Percentiles rank a stretch among this genome's conserved stretches.
Conservation (phyloP, 2,113 vertebrate species). For the Rallus limicola region DNA sequence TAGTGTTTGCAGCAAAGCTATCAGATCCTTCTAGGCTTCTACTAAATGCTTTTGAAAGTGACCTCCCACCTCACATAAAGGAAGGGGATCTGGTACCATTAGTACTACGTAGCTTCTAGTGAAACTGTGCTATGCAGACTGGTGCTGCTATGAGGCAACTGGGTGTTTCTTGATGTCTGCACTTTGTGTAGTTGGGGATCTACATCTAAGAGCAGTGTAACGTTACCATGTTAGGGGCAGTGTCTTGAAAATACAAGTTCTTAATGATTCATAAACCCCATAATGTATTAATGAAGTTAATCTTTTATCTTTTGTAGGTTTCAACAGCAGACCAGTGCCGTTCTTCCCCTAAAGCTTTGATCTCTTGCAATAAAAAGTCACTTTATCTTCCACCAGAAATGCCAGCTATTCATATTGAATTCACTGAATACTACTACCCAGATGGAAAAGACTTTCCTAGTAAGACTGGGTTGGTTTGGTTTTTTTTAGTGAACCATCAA, state of each 20-base stretch:
- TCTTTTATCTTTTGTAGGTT: constrained; percentile 79
- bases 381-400: constrained; percentile 97
- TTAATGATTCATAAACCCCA: neutral
- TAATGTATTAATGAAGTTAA: neutral
- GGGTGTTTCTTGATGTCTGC: neutral
- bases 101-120: neutral
- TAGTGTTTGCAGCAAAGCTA: neutral
- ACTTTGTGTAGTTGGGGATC: neutral
- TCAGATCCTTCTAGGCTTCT: neutral
- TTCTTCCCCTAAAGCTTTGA: constrained; percentile 93
- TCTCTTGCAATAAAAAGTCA: constrained; percentile 98
- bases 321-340: constrained; percentile 95
- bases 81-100: neutral
- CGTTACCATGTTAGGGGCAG: neutral
- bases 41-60: neutral
- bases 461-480: constrained; percentile 68
- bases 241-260: neutral
- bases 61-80: neutral
- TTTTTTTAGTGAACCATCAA: neutral
- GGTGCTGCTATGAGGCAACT: neutral
- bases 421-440: constrained; percentile 98
- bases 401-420: constrained; percentile 95
- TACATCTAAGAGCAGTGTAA: neutral
- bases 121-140: neutral
- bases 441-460: constrained; percentile 97